These are phyloP conservation scores for Artemia franciscana DNA, from an alignment of 1,140 invertebrate genomes.

Conservation along the genomic window DNA sequence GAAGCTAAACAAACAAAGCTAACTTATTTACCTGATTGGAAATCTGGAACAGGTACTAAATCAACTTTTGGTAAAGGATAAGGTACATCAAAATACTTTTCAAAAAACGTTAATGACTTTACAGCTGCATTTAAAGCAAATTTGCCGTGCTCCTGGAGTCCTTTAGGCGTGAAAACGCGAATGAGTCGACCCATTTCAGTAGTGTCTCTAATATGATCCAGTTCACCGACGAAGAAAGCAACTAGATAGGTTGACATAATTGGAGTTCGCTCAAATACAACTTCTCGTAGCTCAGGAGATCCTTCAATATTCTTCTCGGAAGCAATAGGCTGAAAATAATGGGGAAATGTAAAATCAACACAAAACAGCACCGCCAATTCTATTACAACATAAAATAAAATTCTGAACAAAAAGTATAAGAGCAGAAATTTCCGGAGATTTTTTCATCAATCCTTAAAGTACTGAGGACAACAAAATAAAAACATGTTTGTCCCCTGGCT, in stretches of 20 bases:
- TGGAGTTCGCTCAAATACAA: slow-evolving; percentile 63
- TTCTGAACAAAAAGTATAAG: no score
- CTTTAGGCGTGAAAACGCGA: slow-evolving; percentile 72
- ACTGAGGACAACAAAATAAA: no score
- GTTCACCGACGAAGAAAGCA: slow-evolving; percentile 77
- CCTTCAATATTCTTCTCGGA: slow-evolving; percentile 24
- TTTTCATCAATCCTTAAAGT: no score
- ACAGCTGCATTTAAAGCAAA: slow-evolving; percentile 72
- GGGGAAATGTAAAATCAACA: neutral
- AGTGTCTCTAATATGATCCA: slow-evolving; percentile 65
- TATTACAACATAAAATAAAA: no score
- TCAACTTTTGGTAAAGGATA: slow-evolving; percentile 92
- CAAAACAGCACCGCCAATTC: no score
- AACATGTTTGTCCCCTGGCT: no score
- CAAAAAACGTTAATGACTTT: slow-evolving; percentile 72
- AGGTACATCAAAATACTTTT: slow-evolving; percentile 77
- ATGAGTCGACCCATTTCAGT: slow-evolving; percentile 58
- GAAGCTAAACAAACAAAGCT: slow-evolving; percentile 21
- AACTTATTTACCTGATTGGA: slow-evolving; percentile 39
- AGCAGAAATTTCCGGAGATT: no score
- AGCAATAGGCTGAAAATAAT: slow-evolving; percentile 33
- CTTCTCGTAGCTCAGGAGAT: slow-evolving; percentile 27
- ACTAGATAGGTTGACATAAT: slow-evolving; percentile 93
- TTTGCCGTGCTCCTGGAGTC: slow-evolving; percentile 69
- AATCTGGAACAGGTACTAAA: slow-evolving; percentile 81